Percentiles rank a stretch among this genome's conserved stretches.
Conservation (phyloP, 2,888 invertebrate genomes). For the Steromphala cineraria region DNA sequence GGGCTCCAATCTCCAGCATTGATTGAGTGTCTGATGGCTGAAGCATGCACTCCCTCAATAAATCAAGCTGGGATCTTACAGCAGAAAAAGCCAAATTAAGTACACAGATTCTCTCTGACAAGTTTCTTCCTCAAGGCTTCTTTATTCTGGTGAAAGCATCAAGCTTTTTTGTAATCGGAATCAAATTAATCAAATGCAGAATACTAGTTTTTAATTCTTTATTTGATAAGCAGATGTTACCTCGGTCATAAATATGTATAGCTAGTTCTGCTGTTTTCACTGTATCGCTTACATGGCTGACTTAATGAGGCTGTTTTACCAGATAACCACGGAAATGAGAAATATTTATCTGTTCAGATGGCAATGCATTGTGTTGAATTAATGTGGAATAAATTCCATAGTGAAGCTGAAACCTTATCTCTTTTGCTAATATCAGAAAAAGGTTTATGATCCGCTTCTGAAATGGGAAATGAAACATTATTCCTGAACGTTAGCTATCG, state of each 20-base stretch:
- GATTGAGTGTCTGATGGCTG: constrained; percentile 5
- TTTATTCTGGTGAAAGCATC: neutral
- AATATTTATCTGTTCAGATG: neutral
- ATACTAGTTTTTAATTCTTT: neutral
- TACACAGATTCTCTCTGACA: neutral
- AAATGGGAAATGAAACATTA: too few relatives aligned
- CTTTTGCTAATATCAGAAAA: neutral
- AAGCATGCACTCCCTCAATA: constrained; percentile 17
- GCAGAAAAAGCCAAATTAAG: constrained; percentile 15
- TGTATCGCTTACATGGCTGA: neutral
- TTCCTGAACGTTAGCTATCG: too few relatives aligned
- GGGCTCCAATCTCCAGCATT: neutral
- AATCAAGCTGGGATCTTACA: constrained; percentile 12
- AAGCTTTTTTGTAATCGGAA: neutral
- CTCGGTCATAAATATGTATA: neutral
- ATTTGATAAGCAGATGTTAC: constrained; percentile 1
- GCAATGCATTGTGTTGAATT: neutral
- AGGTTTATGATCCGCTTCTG: neutral
- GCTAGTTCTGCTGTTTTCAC: neutral
- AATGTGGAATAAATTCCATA: neutral
- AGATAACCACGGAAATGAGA: neutral
- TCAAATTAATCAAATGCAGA: constrained; percentile 5
- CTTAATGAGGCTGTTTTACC: neutral
- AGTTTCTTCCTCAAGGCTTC: neutral
- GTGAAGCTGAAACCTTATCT: neutral